phyloP scores from a whole-genome alignment of 2,113 vertebrate species.

The Planiliza haematocheilus region DNA sequence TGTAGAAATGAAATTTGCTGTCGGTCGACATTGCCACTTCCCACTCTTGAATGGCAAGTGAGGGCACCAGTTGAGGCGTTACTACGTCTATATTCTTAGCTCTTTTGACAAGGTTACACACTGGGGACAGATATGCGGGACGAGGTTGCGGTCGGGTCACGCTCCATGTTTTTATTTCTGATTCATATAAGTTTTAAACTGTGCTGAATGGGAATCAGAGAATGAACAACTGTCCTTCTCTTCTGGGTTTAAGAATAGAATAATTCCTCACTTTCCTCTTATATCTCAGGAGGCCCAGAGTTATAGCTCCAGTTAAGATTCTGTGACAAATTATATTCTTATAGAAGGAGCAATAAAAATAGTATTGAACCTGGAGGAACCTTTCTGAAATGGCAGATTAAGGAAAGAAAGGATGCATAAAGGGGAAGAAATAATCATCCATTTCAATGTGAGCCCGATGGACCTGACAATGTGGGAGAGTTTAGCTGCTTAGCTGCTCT shows the following conservation, averaged over 20 bases:
- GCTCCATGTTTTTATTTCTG: slow-evolving; percentile 16
- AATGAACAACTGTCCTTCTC: not conserved
- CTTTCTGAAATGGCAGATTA: slow-evolving; percentile 53
- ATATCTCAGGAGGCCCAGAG: slow-evolving; percentile 18
- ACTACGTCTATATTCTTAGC: not conserved
- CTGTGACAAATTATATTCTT: slow-evolving; percentile 65
- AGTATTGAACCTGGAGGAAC: slow-evolving; percentile 53
- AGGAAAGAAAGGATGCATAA: slow-evolving; percentile 38
- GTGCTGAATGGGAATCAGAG: not conserved
- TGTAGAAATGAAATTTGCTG: slow-evolving; percentile 61
- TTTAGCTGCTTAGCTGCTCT: slow-evolving; percentile 41
- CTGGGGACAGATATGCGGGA: not conserved
- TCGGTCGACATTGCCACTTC: slow-evolving; percentile 35
- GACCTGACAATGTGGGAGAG: slow-evolving; percentile 30
- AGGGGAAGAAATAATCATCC: slow-evolving; percentile 53
- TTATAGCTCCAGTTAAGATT: slow-evolving; percentile 42
- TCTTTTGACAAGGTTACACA: slow-evolving; percentile 12
- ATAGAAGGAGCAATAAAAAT: slow-evolving; percentile 48
- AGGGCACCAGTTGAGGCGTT: slow-evolving; percentile 6
- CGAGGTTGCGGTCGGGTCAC: not conserved
- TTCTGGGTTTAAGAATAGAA: not conserved
- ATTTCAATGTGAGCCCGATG: slow-evolving; percentile 39
- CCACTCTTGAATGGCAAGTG: slow-evolving; percentile 31
- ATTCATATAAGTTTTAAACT: slow-evolving; percentile 15
- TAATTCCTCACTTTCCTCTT: slow-evolving; percentile 35